Conservation (phyloP, 2,888 invertebrate species). For the Drepanosiphum platanoidis region DNA sequence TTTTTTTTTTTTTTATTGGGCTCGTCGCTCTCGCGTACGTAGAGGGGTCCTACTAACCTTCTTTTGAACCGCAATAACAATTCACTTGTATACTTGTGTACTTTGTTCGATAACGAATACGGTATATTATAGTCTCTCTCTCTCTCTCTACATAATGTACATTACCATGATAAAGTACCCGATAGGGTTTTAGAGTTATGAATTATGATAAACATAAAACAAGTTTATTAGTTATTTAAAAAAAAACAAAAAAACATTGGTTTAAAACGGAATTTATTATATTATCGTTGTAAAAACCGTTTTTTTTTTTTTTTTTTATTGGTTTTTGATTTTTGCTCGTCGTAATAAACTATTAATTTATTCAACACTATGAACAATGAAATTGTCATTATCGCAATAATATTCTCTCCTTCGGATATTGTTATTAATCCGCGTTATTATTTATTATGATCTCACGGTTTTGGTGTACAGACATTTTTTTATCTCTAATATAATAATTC, state of each 20-base stretch:
- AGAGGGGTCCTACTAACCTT: conserved; percentile 1
- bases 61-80: conserved; percentile 55
- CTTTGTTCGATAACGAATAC: background rate
- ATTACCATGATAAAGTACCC: background rate
- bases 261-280: background rate
- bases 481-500: background rate
- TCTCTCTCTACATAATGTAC: background rate
- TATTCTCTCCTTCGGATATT: background rate
- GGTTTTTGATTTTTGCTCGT: background rate
- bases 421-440: background rate
- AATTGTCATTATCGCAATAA: background rate
- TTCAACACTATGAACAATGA: background rate
- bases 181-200: conserved; percentile 2
- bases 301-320: background rate
- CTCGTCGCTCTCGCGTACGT: background rate
- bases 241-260: too few species aligned
- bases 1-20: conserved; percentile 21
- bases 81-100: conserved; percentile 40
- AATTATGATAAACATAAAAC: conserved; percentile 34
- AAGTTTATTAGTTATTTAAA: background rate
- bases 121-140: background rate
- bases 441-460: background rate
- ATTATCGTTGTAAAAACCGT: background rate
- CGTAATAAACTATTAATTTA: background rate
- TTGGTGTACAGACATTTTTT: background rate